A percentile compares a stretch with the other conserved stretches of the same genome.
These are phyloP conservation scores for Aporrectodea caliginosa DNA, from an alignment of 1,140 invertebrate species.

Conservation along the genomic window DNA sequence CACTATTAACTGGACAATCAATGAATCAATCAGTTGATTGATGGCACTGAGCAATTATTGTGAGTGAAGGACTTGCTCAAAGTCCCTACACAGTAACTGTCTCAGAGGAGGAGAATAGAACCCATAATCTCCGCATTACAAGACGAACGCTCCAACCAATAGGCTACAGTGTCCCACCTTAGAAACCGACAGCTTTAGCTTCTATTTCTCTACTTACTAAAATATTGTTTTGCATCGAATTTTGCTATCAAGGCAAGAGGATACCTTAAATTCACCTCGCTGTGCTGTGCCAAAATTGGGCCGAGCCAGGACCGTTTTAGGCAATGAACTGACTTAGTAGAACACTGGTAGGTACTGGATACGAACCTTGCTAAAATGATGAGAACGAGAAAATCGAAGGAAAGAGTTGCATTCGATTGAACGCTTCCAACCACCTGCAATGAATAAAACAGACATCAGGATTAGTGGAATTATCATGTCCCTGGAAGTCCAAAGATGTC, in stretches of 20 bases:
- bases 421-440: slow-evolving; percentile 76
- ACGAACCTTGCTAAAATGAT: slow-evolving; percentile 72
- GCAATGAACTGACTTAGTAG: slow-evolving; percentile 6
- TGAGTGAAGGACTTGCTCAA: no score
- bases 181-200: not conserved
- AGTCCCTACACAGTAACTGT: no score
- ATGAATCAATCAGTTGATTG: not conserved
- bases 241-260: not conserved
- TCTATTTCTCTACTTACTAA: not conserved
- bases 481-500: no score
- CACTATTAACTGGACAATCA: no score
- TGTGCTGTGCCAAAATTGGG: no score
- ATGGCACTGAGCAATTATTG: not conserved
- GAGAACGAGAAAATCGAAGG: slow-evolving; percentile 76
- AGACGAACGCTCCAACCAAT: no score
- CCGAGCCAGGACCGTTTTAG: no score
- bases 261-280: not conserved
- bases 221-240: not conserved
- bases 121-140: no score
- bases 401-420: slow-evolving; percentile 68
- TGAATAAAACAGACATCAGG: no score
- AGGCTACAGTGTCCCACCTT: slow-evolving; percentile 4
- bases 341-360: not conserved
- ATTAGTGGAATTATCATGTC: no score
- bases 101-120: no score